These are phyloP conservation scores for Antennarius maculatus DNA, from an alignment of 2,797 vertebrate genomes.

Conservation along the genomic window DNA sequence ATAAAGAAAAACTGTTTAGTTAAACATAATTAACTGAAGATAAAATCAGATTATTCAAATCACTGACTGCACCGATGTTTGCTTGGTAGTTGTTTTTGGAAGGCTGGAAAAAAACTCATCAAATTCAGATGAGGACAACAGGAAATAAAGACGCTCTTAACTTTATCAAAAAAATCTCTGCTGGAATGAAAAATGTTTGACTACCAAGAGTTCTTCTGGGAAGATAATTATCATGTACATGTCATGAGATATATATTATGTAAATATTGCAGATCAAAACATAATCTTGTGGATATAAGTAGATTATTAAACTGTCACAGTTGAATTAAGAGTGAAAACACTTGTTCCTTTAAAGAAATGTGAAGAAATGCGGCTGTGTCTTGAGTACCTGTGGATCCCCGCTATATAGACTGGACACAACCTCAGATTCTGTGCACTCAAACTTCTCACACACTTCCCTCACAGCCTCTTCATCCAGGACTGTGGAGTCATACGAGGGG, in stretches of 20 bases:
- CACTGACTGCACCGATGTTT: not conserved
- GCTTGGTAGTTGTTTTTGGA: not conserved
- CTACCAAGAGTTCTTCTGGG: not conserved
- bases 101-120: not conserved
- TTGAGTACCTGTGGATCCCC: conserved; percentile 88
- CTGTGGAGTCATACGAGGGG: conserved; percentile 91
- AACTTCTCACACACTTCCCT: conserved; percentile 98
- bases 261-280: not conserved
- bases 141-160: not conserved
- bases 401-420: conserved; percentile 93
- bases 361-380: too few relatives aligned
- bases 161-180: too few relatives aligned
- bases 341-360: too few relatives aligned
- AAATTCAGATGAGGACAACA: not conserved
- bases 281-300: not conserved
- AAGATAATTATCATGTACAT: not conserved
- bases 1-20: too few relatives aligned
- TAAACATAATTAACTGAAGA: too few relatives aligned
- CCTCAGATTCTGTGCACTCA: conserved; percentile 93
- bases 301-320: not conserved
- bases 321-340: not conserved
- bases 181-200: not conserved
- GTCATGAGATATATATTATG: not conserved
- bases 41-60: not conserved
- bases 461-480: conserved; percentile 94